phyloP scores from a whole-genome alignment of 2,113 vertebrate genomes.

The Leptocoma aspasia region DNA sequence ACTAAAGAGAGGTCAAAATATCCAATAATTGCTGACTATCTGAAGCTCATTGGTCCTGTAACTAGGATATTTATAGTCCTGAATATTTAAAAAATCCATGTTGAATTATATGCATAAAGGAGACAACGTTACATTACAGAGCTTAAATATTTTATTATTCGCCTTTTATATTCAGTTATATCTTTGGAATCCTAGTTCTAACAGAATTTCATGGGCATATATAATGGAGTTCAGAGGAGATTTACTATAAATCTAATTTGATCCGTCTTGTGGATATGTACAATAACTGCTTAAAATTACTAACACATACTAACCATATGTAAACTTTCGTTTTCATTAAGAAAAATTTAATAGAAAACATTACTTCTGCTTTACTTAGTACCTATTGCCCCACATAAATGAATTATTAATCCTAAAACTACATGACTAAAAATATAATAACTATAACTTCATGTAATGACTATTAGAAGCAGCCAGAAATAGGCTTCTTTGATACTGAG shows the following conservation, averaged over 20 bases:
- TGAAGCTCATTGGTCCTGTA: not conserved
- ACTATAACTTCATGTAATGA: not conserved
- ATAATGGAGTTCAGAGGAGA: not conserved
- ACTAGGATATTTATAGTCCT: not conserved
- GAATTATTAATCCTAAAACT: not conserved
- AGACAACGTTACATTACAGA: not conserved
- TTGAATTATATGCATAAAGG: not conserved
- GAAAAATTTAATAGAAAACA: not conserved
- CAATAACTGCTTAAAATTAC: not conserved
- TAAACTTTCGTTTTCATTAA: not conserved
- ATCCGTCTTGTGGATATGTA: not conserved
- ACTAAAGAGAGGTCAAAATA: not conserved
- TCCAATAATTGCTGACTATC: not conserved
- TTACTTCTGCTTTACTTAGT: not conserved
- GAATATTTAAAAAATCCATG: not conserved
- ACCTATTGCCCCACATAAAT: not conserved
- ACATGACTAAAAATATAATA: not conserved
- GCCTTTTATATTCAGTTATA: not conserved
- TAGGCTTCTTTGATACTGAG: not conserved
- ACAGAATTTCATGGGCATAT: not conserved
- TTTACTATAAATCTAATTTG: not conserved
- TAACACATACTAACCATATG: not conserved
- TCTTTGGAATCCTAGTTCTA: not conserved
- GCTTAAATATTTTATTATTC: not conserved
- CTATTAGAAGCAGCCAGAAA: not conserved